Base-by-base conservation (phyloP, 2,888 invertebrate species). In the Lycophotia porphyrea region DNA sequence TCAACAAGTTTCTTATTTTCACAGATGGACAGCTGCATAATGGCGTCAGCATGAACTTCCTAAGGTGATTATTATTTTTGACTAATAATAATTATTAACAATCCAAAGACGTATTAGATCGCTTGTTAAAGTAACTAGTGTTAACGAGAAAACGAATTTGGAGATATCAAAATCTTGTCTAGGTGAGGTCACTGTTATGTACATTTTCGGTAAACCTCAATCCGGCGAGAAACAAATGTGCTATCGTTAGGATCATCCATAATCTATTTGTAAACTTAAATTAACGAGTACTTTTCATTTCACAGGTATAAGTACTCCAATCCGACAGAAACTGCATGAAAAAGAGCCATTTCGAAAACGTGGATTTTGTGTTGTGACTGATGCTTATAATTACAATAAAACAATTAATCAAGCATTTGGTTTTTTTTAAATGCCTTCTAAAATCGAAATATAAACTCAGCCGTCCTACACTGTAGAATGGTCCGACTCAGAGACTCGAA, bases 121-220 rank as follows among this genome's bases (percentile, higher is more conserved):
- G 86, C 91, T 93, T 93, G 90, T 92, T 93, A 90, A 88, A 85
- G 73, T 74, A 60, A 63, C 74, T 82, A 63, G 79, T 88, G 81
- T 93, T 93, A 92, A 93, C 90, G 87, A 93, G 93, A 91, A 85
- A 86, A 80, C 87, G 87, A 91, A 90, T 93, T 94, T 95, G 95
- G 95, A 91, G 69, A 95, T 81, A 95, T 65, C 77, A 93, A 90
- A 85, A 74, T 84, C 94, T 94, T 92, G 94, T 93, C 96, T 96
- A 94, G 96, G 96, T 96, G 96, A 94, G 96, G 96, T 93, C 92
- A 89, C 93, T 93, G 95, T 91, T 91, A 92, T 49, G 81, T 87
- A 81, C 34, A 93, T 93, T 94, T 93, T 91, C 94, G 90, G 91
- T 92, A 88, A 88, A 91, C 95, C 96, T 95, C 96, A 96, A 96